Conservation (phyloP, 2,113 vertebrate genomes). For the Plecotus auritus region DNA sequence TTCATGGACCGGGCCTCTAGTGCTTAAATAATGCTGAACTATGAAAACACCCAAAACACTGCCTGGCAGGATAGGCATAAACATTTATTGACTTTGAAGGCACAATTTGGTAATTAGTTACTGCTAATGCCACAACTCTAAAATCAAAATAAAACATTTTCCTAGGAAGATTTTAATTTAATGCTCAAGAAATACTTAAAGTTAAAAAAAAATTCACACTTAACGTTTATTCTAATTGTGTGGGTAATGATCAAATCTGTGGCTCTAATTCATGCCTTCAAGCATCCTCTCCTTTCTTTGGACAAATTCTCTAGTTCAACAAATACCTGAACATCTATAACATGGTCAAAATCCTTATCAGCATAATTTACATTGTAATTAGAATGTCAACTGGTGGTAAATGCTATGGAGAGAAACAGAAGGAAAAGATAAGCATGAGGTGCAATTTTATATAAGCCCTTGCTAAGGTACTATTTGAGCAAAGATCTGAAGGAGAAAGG, state of each 20-base stretch:
- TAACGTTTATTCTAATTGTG: not conserved
- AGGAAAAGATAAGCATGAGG: not conserved
- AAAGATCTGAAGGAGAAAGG: not conserved
- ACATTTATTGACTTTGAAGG: not conserved
- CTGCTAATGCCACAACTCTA: not conserved
- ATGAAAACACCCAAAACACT: not conserved
- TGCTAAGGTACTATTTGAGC: not conserved
- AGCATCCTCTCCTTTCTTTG: not conserved
- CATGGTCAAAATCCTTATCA: not conserved
- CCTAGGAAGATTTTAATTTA: not conserved
- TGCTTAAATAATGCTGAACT: not conserved
- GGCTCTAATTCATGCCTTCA: not conserved
- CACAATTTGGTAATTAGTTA: not conserved
- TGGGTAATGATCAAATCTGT: not conserved
- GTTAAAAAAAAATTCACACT: not conserved
- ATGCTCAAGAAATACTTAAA: not conserved
- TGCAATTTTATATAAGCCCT: not conserved
- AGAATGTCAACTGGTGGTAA: not conserved
- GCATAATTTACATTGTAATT: not conserved
- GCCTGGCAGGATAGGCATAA: not conserved
- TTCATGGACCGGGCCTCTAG: too few relatives aligned
- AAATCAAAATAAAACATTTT: conserved; percentile 16
- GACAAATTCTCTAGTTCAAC: not conserved
- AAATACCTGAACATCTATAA: not conserved
- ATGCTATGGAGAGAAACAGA: not conserved